Conservation (phyloP, 2,113 vertebrate genomes). For the Phoenicopterus ruber region DNA sequence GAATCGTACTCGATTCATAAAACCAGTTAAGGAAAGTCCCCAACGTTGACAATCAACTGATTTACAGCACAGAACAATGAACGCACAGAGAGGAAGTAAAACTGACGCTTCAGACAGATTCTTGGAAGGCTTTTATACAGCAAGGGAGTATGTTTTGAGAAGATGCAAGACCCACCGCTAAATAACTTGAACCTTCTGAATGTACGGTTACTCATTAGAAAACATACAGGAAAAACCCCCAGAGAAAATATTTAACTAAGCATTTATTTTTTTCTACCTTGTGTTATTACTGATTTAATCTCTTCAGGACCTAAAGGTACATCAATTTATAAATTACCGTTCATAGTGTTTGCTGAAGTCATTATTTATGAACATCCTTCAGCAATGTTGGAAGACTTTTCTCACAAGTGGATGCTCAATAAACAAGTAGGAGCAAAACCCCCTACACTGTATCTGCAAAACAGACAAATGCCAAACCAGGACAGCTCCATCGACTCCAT, state of each 20-base stretch:
- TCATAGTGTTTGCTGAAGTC: background rate
- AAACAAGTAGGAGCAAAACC: background rate
- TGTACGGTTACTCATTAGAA: background rate
- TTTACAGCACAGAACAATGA: background rate
- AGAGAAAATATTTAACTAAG: background rate
- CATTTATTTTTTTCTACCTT: background rate
- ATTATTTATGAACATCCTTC: background rate
- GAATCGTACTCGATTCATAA: background rate
- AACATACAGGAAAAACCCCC: background rate
- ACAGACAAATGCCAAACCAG: background rate
- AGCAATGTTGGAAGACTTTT: background rate
- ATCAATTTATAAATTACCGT: background rate
- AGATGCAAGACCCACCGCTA: background rate
- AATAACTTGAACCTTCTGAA: background rate
- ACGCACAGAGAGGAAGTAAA: background rate
- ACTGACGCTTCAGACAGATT: background rate
- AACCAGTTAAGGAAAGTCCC: background rate
- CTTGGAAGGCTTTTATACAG: background rate
- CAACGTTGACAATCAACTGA: background rate
- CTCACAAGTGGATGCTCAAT: background rate
- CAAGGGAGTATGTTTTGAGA: background rate
- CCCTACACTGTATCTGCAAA: background rate
- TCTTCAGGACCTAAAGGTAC: background rate
- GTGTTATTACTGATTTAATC: background rate
- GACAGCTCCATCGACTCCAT: background rate